These are phyloP conservation scores for Porites rus DNA, from an alignment of 92 coral and sea anemone genomes.

Conservation along the genomic window DNA sequence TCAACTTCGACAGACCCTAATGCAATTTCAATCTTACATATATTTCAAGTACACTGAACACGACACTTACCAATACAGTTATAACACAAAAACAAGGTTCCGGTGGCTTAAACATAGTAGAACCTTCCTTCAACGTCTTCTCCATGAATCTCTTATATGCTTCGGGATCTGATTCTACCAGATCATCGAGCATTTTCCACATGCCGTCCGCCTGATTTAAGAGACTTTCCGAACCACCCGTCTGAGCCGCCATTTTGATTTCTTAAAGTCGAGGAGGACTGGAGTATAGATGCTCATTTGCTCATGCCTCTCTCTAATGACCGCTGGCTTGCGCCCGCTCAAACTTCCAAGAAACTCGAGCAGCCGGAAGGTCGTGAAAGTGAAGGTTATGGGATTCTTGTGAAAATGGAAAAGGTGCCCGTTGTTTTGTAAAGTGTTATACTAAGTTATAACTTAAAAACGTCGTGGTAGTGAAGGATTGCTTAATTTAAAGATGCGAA, in stretches of 20 bases:
- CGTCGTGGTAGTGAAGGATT: no score
- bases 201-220: slow-evolving; percentile 88
- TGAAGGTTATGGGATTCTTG: not conserved
- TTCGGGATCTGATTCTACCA: slow-evolving; percentile 91
- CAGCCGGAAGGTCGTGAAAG: not conserved
- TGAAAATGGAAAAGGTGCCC: no score
- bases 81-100: slow-evolving; percentile 92
- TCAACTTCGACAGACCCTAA: no score
- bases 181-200: slow-evolving; percentile 96
- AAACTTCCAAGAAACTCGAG: not conserved
- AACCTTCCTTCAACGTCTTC: slow-evolving; percentile 86
- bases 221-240: slow-evolving; percentile 52
- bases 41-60: not conserved
- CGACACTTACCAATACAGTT: slow-evolving; percentile 74
- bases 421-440: no score
- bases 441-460: no score
- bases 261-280: not conserved
- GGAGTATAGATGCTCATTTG: not conserved
- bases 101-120: slow-evolving; percentile 75
- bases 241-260: slow-evolving; percentile 58
- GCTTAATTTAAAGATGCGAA: no score
- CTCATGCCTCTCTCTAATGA: not conserved
- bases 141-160: slow-evolving; percentile 87
- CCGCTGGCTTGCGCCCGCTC: slow-evolving; percentile 35
- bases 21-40: no score